phyloP scores from a whole-genome alignment of 2,888 invertebrate genomes.

The Orthonevra nobilis region DNA sequence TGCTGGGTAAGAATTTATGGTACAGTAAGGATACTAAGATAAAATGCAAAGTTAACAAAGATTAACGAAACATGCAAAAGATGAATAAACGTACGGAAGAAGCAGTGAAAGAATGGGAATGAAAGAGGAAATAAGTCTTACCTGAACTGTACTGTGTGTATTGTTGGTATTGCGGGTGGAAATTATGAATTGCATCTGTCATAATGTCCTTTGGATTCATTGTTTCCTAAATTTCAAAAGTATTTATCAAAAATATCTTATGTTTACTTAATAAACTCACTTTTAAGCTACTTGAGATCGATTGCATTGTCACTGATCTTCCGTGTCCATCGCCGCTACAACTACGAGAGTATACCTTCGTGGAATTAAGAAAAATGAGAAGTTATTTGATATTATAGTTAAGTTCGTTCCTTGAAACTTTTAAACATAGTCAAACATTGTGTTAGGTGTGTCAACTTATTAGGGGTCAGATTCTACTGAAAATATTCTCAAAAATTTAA shows the following conservation, averaged over 20 bases:
- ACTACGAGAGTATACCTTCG: slow-evolving; percentile 87
- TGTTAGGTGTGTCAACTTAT: too few species aligned
- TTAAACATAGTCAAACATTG: too few species aligned
- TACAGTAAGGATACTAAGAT: too few species aligned
- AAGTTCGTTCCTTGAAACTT: too few species aligned
- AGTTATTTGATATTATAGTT: too few species aligned
- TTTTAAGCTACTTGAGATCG: slow-evolving; percentile 98
- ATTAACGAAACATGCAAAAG: slow-evolving; percentile 53
- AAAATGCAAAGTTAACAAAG: too few species aligned
- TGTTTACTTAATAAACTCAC: slow-evolving; percentile 79
- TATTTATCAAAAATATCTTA: slow-evolving; percentile 1
- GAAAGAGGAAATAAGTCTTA: slow-evolving; percentile 80
- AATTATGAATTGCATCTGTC: slow-evolving; percentile 99
- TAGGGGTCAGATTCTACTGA: too few species aligned
- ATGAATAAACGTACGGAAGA: slow-evolving; percentile 72
- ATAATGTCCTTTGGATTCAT: slow-evolving; percentile 99
- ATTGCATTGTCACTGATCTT: slow-evolving; percentile 98
- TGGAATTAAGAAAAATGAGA: too few species aligned
- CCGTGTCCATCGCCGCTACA: slow-evolving; percentile 91
- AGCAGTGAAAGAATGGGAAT: slow-evolving; percentile 9
- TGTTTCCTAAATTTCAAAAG: slow-evolving; percentile 86
- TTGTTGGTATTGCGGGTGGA: slow-evolving; percentile 99
- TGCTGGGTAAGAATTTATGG: too few species aligned
- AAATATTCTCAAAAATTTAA: too few species aligned
- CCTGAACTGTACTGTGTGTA: slow-evolving; percentile 98